Percentiles rank a stretch among this genome's conserved stretches.
Conservation (phyloP, 2,113 vertebrate species). For the Atherinomorus stipes region DNA sequence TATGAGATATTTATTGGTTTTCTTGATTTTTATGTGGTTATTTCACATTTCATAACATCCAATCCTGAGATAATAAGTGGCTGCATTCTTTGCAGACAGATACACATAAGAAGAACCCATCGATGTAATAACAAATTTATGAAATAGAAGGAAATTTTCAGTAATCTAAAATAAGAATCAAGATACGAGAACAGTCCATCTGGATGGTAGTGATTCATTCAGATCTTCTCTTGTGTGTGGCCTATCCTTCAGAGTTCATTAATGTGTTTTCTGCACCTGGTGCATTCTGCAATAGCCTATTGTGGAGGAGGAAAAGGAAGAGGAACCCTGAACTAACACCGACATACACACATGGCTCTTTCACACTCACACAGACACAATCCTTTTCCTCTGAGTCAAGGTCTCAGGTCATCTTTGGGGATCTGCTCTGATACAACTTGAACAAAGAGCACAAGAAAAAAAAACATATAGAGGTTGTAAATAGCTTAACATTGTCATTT, state of each 20-base stretch:
- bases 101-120: too few relatives aligned
- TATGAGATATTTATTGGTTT: too few relatives aligned
- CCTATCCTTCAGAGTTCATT: background rate
- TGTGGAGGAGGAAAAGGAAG: conserved; percentile 56
- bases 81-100: too few relatives aligned
- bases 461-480: background rate
- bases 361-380: conserved; percentile 12
- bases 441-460: conserved; percentile 52
- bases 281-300: conserved; percentile 32
- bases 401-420: conserved; percentile 51
- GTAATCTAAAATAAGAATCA: too few relatives aligned
- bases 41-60: too few relatives aligned
- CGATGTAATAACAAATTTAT: background rate
- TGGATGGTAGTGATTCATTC: background rate
- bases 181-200: too few relatives aligned
- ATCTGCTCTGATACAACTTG: conserved; percentile 37
- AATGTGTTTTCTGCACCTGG: conserved; percentile 43
- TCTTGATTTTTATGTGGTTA: too few relatives aligned
- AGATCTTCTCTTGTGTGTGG: background rate
- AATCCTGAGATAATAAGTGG: too few relatives aligned
- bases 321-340: conserved; percentile 48
- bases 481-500: background rate
- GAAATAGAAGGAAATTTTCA: background rate
- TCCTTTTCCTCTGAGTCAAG: conserved; percentile 60
- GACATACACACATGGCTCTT: background rate